Evolutionary conservation across 2,888 invertebrate genomes (phyloP), one percentile per base, ranked within the genome.

Genomic region (Axea sp.): DNA sequence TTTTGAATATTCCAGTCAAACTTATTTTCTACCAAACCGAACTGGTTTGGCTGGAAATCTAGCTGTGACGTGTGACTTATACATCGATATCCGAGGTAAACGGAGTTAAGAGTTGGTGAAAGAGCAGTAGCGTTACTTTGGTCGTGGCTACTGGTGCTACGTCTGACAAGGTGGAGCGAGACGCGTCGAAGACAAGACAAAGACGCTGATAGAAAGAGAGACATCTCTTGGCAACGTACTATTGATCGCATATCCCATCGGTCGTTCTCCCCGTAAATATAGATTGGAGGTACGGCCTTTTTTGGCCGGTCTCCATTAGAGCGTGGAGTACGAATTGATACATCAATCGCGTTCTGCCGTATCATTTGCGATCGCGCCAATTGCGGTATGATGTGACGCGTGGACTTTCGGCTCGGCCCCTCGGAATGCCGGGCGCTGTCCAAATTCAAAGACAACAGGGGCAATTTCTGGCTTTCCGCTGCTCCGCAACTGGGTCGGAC

Each of bases 261-360:
- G 84, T 84, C 84, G 82, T 84, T 84, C 84, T 84, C 83, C 82
- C 76, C 78, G 77, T 83, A 83, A 84, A 84, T 83, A 84, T 84
- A 84, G 84, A 83, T 77, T 79, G 57, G 73, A 68, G 78, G 79
- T 81, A 76, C 81, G 74, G 68, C 73, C 59, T 73, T 76, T 81
- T 83, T 83, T 82, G 83, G 83, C 83, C 77, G 79, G 78, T 71
- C 78, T 80, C 82, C 81, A 83, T 53, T 53, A 11, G 22, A 28
- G 28, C 39, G 47, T 19, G 11, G 24, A 35, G 26, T 22, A 30
- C 22, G 22, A 49, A 65, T 65, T 45, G 55, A 65, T 37, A 37
- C 45, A 11, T 45, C 55, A 43, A 47, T 55, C 15, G 33, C 4
- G 30, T 11, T 22, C 19, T n/a, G 24, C 6, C 15, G 30, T 19